Percentiles rank a stretch among this genome's conserved stretches.
phyloP scores from a whole-genome alignment of 2,113 vertebrate species.

The Cromileptes altivelis region DNA sequence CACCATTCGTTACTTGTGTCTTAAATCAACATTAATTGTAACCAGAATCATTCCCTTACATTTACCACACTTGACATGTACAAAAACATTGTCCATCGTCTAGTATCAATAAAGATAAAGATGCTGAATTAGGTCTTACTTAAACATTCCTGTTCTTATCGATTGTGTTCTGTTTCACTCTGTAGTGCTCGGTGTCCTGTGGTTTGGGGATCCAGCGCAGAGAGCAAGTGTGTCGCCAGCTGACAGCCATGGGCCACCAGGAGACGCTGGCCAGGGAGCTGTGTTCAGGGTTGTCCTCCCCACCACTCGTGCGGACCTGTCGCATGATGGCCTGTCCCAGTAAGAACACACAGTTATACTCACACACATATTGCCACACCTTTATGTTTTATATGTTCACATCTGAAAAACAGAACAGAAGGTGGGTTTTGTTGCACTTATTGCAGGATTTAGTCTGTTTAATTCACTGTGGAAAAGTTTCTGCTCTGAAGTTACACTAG shows the following conservation, averaged over 20 bases:
- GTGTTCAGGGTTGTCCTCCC: slow-evolving; percentile 82
- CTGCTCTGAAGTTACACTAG: no score
- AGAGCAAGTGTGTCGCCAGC: slow-evolving; percentile 85
- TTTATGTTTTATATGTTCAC: neutral
- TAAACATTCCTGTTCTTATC: neutral
- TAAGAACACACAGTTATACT: slow-evolving; percentile 81
- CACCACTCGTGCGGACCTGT: slow-evolving; percentile 87
- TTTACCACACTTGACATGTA: no score
- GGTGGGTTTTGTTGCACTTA: no score
- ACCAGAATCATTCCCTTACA: no score
- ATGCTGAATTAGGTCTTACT: neutral
- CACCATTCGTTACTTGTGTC: no score
- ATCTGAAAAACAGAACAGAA: neutral
- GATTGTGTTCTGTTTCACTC: slow-evolving; percentile 30
- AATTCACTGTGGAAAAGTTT: no score
- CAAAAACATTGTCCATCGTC: neutral
- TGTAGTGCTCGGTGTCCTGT: slow-evolving; percentile 92
- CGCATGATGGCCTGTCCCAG: slow-evolving; percentile 88
- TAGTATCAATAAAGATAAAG: neutral
- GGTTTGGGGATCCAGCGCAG: slow-evolving; percentile 90
- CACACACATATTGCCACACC: neutral
- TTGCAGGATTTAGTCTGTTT: no score
- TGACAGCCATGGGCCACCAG: slow-evolving; percentile 84
- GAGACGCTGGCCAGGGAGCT: slow-evolving; percentile 77
- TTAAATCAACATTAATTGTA: no score